These are phyloP conservation scores for Lepeophtheirus salmonis DNA, from an alignment of 1,140 invertebrate genomes.

Conservation along the genomic window DNA sequence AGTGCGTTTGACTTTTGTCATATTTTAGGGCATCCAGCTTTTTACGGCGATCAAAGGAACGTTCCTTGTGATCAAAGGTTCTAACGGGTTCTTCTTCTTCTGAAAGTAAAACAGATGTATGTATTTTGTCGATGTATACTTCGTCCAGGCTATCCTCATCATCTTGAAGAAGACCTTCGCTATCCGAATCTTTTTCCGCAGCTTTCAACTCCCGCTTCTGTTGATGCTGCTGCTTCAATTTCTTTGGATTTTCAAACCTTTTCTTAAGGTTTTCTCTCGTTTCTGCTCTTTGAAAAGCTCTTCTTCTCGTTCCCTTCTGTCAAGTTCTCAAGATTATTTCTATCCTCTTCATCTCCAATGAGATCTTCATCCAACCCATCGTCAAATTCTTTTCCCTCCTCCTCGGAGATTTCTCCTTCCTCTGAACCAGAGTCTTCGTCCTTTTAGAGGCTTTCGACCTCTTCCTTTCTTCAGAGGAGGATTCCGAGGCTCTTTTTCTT, in stretches of 20 bases:
- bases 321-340: conserved; percentile 64
- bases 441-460: too few species aligned
- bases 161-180: conserved; percentile 12
- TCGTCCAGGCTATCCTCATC: conserved; percentile 29
- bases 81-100: conserved; percentile 29
- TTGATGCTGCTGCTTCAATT: conserved; percentile 56
- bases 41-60: conserved; percentile 72
- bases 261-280: conserved; percentile 78
- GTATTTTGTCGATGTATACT: too few species aligned
- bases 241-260: conserved; percentile 87
- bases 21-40: conserved; percentile 68
- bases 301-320: conserved; percentile 89
- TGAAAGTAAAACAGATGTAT: too few species aligned
- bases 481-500: too few species aligned
- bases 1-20: conserved; percentile 80
- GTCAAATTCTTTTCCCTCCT: conserved; percentile 46
- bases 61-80: conserved; percentile 45
- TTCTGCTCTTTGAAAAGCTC: conserved; percentile 91
- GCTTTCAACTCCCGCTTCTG: conserved; percentile 28
- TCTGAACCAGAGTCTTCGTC: conserved; percentile 25
- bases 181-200: conserved; percentile 25
- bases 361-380: conserved; percentile 86
- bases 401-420: conserved; percentile 30
- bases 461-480: too few species aligned
- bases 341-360: conserved; percentile 90